Evolutionary conservation across 2,888 invertebrate species (phyloP).

Genomic region (Coecobrya sp.): DNA sequence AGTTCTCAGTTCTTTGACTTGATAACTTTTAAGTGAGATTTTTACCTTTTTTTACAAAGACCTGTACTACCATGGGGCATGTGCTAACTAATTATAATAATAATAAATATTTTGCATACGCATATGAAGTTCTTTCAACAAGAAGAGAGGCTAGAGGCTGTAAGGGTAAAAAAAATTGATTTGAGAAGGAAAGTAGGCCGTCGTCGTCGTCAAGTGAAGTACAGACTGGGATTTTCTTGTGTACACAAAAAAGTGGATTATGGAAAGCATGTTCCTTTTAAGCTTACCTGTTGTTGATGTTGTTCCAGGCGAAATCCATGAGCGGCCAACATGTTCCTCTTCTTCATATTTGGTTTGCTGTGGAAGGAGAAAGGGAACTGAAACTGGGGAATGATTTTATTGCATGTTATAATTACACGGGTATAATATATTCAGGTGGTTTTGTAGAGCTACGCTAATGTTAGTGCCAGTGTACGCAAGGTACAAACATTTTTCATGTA

Average conservation of each 20-base stretch:
- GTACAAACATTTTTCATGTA: neutral
- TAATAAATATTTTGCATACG: neutral
- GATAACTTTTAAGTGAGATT: no score
- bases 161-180: conserved; percentile 7
- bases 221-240: neutral
- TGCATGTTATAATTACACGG: conserved; percentile 46
- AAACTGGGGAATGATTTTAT: conserved; percentile 34
- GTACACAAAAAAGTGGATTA: neutral
- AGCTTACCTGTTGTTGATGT: conserved; percentile 28
- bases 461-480: neutral
- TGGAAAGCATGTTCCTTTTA: neutral
- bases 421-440: conserved; percentile 13
- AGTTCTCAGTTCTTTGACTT: no score
- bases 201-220: neutral
- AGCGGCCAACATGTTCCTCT: neutral
- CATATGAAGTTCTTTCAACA: neutral
- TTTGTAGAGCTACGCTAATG: neutral
- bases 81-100: no score
- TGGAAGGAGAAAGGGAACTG: neutral
- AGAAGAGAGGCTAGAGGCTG: neutral
- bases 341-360: neutral
- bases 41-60: no score
- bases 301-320: neutral
- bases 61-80: no score
- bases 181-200: conserved; percentile 17